These are phyloP conservation scores for Gorsachius magnificus DNA, from an alignment of 2,797 vertebrate species.

Conservation along the genomic window DNA sequence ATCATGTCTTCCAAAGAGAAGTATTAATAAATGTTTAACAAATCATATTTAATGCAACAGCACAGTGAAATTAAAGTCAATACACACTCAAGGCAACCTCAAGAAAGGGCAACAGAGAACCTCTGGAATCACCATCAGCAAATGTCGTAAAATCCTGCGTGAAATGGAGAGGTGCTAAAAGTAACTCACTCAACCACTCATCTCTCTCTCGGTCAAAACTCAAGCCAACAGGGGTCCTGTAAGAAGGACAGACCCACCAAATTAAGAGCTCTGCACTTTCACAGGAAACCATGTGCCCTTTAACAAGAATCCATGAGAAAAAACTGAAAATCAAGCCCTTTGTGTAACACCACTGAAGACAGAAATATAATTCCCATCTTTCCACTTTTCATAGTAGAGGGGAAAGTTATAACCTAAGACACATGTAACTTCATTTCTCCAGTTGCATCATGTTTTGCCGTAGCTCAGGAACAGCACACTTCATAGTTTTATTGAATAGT, in stretches of 20 bases:
- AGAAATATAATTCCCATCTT: neutral
- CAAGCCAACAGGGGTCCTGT: neutral
- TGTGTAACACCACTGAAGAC: neutral
- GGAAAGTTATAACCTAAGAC: neutral
- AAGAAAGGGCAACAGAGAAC: neutral
- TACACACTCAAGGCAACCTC: neutral
- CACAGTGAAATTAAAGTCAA: neutral
- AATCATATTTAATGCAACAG: neutral
- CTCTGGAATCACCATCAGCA: neutral
- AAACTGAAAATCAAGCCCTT: neutral
- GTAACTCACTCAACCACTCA: neutral
- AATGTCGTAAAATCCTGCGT: neutral
- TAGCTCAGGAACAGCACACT: neutral
- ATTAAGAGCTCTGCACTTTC: neutral
- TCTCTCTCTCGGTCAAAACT: neutral
- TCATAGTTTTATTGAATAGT: neutral
- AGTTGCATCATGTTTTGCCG: neutral
- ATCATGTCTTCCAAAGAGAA: neutral
- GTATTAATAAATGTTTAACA: neutral
- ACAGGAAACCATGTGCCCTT: neutral
- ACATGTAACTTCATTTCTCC: neutral
- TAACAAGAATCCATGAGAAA: neutral
- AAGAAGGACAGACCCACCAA: neutral
- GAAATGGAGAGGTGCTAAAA: neutral
- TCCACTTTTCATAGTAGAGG: neutral